phyloP scores from a whole-genome alignment of 2,113 vertebrate genomes.

The Ceyx margarethae region DNA sequence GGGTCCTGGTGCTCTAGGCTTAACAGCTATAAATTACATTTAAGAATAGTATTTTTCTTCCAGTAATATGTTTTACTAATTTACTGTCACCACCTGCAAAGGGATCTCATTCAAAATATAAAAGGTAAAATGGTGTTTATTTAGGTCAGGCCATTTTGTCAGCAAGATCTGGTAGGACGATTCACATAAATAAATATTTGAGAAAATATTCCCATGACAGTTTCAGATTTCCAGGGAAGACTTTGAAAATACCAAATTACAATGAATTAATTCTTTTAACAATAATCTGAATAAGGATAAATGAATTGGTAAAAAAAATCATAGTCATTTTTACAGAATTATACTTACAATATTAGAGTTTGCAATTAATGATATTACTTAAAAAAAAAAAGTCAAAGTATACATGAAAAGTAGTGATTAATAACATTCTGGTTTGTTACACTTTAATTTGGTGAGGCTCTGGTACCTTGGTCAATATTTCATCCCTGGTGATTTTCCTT shows the following conservation, averaged over 20 bases:
- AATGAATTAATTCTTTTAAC: background rate
- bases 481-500: conserved; percentile 21
- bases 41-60: background rate
- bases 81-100: background rate
- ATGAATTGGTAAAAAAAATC: background rate
- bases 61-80: background rate
- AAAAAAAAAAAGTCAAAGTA: background rate
- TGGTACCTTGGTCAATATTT: conserved; percentile 38
- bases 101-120: background rate
- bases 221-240: conserved; percentile 34
- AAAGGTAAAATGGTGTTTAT: background rate
- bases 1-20: background rate
- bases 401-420: conserved; percentile 1
- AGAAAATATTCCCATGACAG: background rate
- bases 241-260: background rate
- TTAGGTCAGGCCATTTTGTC: background rate
- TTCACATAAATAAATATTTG: background rate
- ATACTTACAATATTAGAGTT: background rate
- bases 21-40: background rate
- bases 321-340: background rate
- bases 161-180: background rate
- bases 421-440: conserved; percentile 30
- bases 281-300: conserved; percentile 30
- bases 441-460: background rate
- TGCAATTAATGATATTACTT: background rate